Conservation (phyloP, 2,113 vertebrate genomes). For the Natator depressus region DNA sequence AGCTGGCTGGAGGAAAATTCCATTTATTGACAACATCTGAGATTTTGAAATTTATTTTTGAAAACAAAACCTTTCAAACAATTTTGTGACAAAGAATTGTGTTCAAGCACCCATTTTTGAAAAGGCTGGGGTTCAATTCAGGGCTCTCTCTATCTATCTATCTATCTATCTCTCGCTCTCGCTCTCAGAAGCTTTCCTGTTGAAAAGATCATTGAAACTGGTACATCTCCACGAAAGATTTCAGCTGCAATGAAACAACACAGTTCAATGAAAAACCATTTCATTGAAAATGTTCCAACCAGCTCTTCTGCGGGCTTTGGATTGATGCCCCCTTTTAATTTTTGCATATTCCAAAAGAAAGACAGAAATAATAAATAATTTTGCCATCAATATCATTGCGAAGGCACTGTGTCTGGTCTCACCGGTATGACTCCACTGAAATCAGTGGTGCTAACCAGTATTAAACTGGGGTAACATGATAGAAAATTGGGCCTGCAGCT, state of each 20-base stretch:
- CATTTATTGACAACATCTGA: background rate
- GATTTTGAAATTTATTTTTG: constrained; percentile 13
- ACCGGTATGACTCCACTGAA: background rate
- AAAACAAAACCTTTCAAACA: background rate
- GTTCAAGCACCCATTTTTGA: background rate
- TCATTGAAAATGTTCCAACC: background rate
- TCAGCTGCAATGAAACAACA: background rate
- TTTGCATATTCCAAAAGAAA: background rate
- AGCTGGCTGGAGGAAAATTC: background rate
- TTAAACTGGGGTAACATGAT: background rate
- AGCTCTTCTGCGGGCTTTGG: background rate
- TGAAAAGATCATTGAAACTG: background rate
- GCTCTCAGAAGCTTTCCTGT: background rate
- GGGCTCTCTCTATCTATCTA: background rate
- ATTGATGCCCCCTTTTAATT: background rate
- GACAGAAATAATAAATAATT: background rate
- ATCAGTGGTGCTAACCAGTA: background rate
- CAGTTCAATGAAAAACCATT: background rate
- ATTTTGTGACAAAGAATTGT: background rate
- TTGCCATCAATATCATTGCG: background rate
- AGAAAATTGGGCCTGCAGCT: background rate
- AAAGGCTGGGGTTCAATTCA: background rate
- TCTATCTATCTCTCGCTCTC: background rate
- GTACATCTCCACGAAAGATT: background rate
- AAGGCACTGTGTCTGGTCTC: background rate